A percentile compares a stretch with the other conserved stretches of the same genome.
These are phyloP conservation scores for Hyla sarda DNA, from an alignment of 2,113 vertebrate species.

Conservation along the genomic window DNA sequence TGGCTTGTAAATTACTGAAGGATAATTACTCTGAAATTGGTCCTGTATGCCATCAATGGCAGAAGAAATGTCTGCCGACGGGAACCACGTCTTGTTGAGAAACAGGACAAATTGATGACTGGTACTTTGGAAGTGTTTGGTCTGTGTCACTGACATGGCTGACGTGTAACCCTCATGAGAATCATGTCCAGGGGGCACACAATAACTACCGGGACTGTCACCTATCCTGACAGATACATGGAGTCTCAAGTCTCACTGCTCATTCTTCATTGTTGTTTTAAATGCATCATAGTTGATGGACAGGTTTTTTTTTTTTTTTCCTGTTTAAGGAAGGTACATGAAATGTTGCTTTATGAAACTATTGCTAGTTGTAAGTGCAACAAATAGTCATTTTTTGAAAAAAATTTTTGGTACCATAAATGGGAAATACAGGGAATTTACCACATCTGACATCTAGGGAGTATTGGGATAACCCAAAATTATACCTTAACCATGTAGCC, in stretches of 20 bases:
- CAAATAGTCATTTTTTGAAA: too few relatives aligned
- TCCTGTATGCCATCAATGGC: constrained; percentile 8
- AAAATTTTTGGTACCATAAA: too few relatives aligned
- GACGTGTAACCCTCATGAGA: background rate
- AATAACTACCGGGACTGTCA: background rate
- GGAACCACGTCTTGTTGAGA: background rate
- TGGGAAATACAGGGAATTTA: background rate
- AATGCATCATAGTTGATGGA: background rate
- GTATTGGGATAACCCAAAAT: background rate
- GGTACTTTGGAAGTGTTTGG: background rate
- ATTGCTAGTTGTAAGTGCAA: too few relatives aligned
- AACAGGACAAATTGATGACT: constrained; percentile 15
- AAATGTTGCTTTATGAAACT: background rate
- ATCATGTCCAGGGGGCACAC: background rate
- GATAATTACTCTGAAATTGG: constrained; percentile 19
- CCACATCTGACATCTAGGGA: background rate
- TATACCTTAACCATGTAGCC: background rate
- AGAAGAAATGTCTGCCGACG: background rate
- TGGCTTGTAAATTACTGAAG: constrained; percentile 25
- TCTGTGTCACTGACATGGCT: background rate
- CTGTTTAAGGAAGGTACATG: background rate
- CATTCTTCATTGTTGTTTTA: constrained; percentile 1
- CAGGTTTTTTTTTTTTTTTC: background rate
- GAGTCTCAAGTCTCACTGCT: background rate
- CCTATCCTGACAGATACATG: constrained; percentile 6